Percentiles rank a stretch among this genome's conserved stretches.
Evolutionary conservation across 1,140 invertebrate genomes (phyloP).

Genomic region (Diuraphis noxia): DNA sequence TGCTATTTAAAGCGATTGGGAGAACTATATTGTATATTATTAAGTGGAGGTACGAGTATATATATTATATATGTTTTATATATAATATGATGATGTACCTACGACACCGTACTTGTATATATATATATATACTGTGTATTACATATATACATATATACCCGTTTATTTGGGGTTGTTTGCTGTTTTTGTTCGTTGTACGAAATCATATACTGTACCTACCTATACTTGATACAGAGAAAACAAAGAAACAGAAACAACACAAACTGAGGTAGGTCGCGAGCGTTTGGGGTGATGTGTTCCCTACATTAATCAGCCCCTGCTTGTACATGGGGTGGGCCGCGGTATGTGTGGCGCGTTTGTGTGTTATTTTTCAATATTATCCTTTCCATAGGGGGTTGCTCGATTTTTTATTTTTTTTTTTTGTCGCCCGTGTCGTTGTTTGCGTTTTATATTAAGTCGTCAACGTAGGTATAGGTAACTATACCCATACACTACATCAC

Average conservation of each 20-base stretch:
- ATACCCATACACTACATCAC: too few species aligned
- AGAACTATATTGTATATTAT: too few species aligned
- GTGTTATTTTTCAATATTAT: constrained; percentile 23
- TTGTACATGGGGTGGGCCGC: neutral
- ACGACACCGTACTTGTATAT: too few species aligned
- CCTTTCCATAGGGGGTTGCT: neutral
- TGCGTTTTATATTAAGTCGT: constrained; percentile 39
- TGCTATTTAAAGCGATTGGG: neutral
- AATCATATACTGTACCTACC: too few species aligned
- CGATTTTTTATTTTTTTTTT: neutral
- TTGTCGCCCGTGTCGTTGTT: constrained; percentile 3
- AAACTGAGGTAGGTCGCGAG: neutral
- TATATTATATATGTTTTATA: neutral
- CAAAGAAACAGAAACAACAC: neutral
- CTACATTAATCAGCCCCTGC: constrained; percentile 34
- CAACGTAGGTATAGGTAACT: neutral
- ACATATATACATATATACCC: neutral
- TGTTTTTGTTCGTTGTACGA: constrained; percentile 17
- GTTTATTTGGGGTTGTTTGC: neutral
- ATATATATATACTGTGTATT: neutral
- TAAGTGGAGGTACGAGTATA: too few species aligned
- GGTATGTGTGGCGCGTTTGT: neutral
- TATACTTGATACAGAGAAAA: neutral
- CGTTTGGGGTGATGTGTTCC: neutral
- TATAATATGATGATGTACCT: neutral